Evolutionary conservation across 2,113 vertebrate species (phyloP), one percentile per base, ranked within the genome.

Genomic region (Lagopus muta): DNA sequence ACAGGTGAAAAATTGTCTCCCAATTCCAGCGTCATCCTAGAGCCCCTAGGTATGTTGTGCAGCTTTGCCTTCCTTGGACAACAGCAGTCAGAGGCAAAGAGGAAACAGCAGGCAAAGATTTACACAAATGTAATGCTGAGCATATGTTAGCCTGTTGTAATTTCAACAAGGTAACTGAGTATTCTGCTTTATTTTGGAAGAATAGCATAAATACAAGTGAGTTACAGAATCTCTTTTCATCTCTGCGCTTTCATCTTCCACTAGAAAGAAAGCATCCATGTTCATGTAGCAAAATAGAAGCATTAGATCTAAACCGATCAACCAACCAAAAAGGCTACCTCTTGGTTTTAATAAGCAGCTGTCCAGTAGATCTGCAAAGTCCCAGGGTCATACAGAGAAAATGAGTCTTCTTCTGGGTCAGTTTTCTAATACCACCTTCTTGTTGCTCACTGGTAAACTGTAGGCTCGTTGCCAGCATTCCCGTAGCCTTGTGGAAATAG

Each of bases 361-460:
- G 0, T 60, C 28, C 42, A 20, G 12, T 60, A 58, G 45, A 70
- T 88, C 13, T 52, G 32, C 11, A 32, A 62, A 40, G 17, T 24
- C 32, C 65, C 73, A 7, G 24, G 18, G 15, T 67, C 0, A 0
- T 30, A 38, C 60, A 48, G 42, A 66, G 48, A 17, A 38, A 71
- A 19, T 28, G 82, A 78, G 3, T 34, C 50, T 74, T 94, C 55
- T 60, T 54, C 42, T 19, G 36, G 85, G 34, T 24, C 13, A 0
- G 3, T 47, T 62, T 74, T 55, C 19, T 58, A 43, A 17, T 70
- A 20, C 52, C 38, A 18, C 10, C 14, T 25, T 62, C 21, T 2
- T 58, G 5, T 43, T 62, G 13, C 45, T 85, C 45, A 55, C 54
- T 69, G 42, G 22, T 69, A 12, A 70, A 66, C 38, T 38, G 38